Conservation (phyloP, 2,888 invertebrate genomes). For the Dryobota labecula region DNA sequence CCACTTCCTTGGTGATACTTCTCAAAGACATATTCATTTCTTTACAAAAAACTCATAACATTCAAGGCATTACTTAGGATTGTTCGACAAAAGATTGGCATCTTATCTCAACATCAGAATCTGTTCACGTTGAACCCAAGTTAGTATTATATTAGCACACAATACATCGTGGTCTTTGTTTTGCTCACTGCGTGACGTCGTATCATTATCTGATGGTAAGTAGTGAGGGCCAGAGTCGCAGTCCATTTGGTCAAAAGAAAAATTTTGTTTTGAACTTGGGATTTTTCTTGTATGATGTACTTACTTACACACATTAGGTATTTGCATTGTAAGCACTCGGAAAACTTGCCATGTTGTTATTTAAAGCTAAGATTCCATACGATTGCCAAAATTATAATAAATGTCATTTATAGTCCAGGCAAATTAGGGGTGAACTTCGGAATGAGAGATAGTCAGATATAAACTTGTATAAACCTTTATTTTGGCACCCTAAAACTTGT, state of each 20-base stretch:
- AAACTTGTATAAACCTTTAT: too few species aligned
- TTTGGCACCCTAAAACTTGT: too few species aligned
- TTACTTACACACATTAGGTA: too few species aligned
- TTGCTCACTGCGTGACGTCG: background rate
- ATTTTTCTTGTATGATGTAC: background rate
- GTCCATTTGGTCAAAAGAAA: conserved; percentile 1
- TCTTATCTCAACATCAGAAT: conserved; percentile 33
- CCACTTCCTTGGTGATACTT: background rate
- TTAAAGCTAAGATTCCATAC: background rate
- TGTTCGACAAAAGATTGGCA: conserved; percentile 17
- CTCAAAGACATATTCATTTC: conserved; percentile 7
- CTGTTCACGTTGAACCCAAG: conserved; percentile 1
- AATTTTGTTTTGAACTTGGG: background rate
- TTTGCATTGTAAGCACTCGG: background rate
- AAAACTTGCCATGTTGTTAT: background rate
- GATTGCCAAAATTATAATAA: conserved; percentile 5
- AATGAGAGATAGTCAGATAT: too few species aligned
- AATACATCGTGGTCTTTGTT: conserved; percentile 16
- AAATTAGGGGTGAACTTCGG: too few species aligned
- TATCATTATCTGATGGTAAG: conserved; percentile 14
- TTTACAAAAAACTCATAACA: conserved; percentile 16
- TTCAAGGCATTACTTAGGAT: conserved; percentile 3
- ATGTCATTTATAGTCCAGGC: background rate
- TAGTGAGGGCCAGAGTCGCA: background rate
- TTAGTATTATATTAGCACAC: too few species aligned